Evolutionary conservation across 2,888 invertebrate species (phyloP).

Genomic region (Amiota communis): DNA sequence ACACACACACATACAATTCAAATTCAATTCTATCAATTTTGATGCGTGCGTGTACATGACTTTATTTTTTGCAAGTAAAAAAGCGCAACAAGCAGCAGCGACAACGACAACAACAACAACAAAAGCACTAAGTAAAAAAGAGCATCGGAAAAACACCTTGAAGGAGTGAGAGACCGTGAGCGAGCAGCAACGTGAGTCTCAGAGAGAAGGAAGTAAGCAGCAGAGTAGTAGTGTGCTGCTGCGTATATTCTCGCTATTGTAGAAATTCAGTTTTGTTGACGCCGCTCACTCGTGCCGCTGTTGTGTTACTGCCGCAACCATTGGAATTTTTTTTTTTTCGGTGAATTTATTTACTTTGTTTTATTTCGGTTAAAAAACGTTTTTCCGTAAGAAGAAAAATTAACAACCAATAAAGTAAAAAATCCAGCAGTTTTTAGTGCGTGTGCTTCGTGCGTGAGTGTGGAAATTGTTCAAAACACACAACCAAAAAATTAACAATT

Average conservation of each 20-base stretch:
- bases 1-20: no score
- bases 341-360: not conserved
- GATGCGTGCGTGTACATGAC: no score
- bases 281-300: slow-evolving; percentile 10
- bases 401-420: slow-evolving; percentile 9
- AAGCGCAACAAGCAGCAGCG: slow-evolving; percentile 6
- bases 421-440: not conserved
- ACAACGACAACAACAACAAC: no score
- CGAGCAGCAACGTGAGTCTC: no score
- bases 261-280: slow-evolving; percentile 5
- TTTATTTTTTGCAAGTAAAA: not conserved
- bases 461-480: not conserved
- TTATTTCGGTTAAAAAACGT: not conserved
- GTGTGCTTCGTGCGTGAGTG: not conserved
- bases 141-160: not conserved
- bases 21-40: no score
- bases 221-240: no score
- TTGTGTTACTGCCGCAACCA: not conserved
- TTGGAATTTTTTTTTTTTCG: slow-evolving; percentile 12
- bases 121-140: not conserved
- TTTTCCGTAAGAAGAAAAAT: not conserved
- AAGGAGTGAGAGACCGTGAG: no score
- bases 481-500: not conserved
- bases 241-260: slow-evolving; percentile 1
- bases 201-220: no score